Evolutionary conservation across 2,888 invertebrate species (phyloP).

Genomic region (Dasysyrphus albostriatus): DNA sequence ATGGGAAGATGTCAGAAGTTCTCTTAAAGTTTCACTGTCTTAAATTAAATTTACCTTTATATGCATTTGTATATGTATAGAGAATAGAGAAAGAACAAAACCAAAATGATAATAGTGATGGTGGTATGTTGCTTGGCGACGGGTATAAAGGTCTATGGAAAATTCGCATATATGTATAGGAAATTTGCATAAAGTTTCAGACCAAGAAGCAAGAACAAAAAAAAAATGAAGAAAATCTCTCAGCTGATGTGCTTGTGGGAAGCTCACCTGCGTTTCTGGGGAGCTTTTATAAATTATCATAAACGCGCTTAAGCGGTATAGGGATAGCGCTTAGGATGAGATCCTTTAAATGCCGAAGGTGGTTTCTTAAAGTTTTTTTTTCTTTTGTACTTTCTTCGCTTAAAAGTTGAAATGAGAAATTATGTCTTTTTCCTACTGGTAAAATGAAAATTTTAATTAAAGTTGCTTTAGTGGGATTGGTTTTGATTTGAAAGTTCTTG

Average conservation of each 20-base stretch:
- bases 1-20: conserved; percentile 28
- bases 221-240: conserved; percentile 49
- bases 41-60: conserved; percentile 7
- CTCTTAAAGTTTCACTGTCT: conserved; percentile 3
- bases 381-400: not conserved
- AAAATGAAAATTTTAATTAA: conserved; percentile 16
- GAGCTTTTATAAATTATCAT: conserved; percentile 52
- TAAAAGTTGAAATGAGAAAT: conserved; percentile 19
- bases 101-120: not conserved
- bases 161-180: conserved; percentile 9
- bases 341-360: conserved; percentile 19
- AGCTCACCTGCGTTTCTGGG: conserved; percentile 61
- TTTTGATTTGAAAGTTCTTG: not conserved
- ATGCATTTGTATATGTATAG: not conserved
- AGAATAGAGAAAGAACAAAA: too few species aligned
- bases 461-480: not conserved
- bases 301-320: conserved; percentile 9
- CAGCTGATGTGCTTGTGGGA: conserved; percentile 19
- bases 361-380: not conserved
- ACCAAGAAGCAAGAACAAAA: not conserved
- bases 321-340: not conserved
- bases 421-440: not conserved
- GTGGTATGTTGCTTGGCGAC: not conserved
- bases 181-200: conserved; percentile 29
- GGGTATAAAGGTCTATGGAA: conserved; percentile 5